These are phyloP conservation scores for Catostomus latipinnis DNA, from an alignment of 2,797 vertebrate species.

Conservation along the genomic window DNA sequence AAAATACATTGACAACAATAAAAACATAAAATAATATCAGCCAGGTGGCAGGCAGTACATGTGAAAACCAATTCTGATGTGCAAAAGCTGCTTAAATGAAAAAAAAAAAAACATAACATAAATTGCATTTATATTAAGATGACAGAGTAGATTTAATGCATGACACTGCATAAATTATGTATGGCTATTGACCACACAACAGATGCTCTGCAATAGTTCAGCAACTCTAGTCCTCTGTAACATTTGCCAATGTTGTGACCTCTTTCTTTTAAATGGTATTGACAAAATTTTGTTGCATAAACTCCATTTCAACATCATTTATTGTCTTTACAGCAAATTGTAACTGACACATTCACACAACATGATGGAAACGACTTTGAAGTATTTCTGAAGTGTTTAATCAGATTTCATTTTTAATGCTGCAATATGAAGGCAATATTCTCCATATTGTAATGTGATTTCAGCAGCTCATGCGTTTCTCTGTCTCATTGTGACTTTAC, in stretches of 20 bases:
- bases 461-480: conserved; percentile 14
- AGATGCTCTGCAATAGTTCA: conserved; percentile 36
- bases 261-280: conserved; percentile 22
- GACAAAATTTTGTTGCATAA: not conserved
- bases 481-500: conserved; percentile 30
- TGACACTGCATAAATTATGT: conserved; percentile 36
- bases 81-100: conserved; percentile 25
- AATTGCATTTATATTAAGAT: conserved; percentile 25
- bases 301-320: not conserved
- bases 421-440: conserved; percentile 35
- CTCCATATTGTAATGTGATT: conserved; percentile 28
- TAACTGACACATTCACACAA: conserved; percentile 7
- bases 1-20: too few relatives aligned
- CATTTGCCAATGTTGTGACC: conserved; percentile 29
- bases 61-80: not conserved
- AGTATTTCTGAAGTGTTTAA: conserved; percentile 34
- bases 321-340: not conserved
- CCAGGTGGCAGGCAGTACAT: too few relatives aligned
- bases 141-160: conserved; percentile 30
- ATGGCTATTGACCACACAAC: conserved; percentile 14
- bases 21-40: too few relatives aligned
- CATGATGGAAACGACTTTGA: conserved; percentile 22
- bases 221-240: conserved; percentile 34
- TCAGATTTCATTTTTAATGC: conserved; percentile 30
- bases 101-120: not conserved